Percentiles rank a stretch among this genome's conserved stretches.
Evolutionary conservation across 2,113 vertebrate genomes (phyloP).

Genomic region (Australoheros scitulus): DNA sequence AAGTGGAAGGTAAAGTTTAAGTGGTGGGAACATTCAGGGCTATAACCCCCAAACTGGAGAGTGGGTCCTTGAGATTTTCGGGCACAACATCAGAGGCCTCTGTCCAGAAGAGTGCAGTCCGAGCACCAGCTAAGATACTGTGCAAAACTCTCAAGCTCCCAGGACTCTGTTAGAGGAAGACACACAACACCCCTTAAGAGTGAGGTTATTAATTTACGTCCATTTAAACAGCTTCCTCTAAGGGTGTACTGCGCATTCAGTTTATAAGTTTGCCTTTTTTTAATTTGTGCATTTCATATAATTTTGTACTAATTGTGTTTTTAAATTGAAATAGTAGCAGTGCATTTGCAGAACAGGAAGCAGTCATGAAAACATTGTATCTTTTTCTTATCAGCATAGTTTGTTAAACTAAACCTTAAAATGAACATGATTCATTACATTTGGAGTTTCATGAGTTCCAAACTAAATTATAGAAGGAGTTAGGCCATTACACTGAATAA

Average conservation of each 20-base stretch:
- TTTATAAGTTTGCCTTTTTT: not conserved
- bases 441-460: not conserved
- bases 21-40: not conserved
- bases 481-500: not conserved
- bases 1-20: not conserved
- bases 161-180: not conserved
- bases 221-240: not conserved
- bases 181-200: not conserved
- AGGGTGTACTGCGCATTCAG: not conserved
- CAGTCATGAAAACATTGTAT: not conserved
- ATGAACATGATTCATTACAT: not conserved
- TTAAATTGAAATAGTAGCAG: not conserved
- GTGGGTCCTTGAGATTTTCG: no score
- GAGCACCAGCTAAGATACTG: not conserved
- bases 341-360: not conserved
- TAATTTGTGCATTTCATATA: not conserved
- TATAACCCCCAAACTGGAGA: not conserved
- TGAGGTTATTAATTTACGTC: not conserved
- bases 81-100: no score
- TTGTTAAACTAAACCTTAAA: not conserved
- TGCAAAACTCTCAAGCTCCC: not conserved
- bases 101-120: not conserved
- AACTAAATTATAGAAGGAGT: not conserved
- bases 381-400: not conserved
- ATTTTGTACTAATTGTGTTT: no score